Evolutionary conservation across 2,888 invertebrate genomes (phyloP).

Genomic region (Venusia cambrica): DNA sequence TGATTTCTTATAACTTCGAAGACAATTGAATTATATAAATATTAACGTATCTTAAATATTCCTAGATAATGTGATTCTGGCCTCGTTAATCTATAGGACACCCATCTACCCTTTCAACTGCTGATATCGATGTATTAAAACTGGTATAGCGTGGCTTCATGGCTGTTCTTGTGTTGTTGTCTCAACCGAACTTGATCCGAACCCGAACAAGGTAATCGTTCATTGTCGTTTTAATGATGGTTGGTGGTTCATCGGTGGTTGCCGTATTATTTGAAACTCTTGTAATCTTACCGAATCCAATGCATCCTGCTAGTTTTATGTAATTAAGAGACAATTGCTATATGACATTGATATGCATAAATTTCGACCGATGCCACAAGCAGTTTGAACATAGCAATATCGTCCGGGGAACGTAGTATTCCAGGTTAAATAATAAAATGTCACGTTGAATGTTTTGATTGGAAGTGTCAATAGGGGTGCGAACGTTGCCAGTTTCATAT

Average conservation of each 20-base stretch:
- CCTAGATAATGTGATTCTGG: conserved; percentile 78
- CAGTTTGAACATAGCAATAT: too few relatives aligned
- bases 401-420: too few relatives aligned
- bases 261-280: too few relatives aligned
- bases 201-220: conserved; percentile 27
- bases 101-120: conserved; percentile 52
- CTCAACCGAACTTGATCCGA: conserved; percentile 39
- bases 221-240: conserved; percentile 22
- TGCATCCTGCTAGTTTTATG: too few relatives aligned
- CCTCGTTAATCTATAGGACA: conserved; percentile 74
- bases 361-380: too few relatives aligned
- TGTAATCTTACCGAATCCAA: too few relatives aligned
- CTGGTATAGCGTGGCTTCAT: conserved; percentile 75
- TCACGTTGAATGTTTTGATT: conserved; percentile 70
- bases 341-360: too few relatives aligned
- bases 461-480: conserved; percentile 76
- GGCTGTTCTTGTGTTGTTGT: conserved; percentile 64
- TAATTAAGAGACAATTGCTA: too few relatives aligned
- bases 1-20: conserved; percentile 28
- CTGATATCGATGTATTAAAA: conserved; percentile 73
- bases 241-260: conserved; percentile 10
- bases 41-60: conserved; percentile 67
- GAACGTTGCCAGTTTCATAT: conserved; percentile 63
- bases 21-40: conserved; percentile 54
- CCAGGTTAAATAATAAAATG: too few relatives aligned